phyloP scores from a whole-genome alignment of 2,888 invertebrate species.

The Scaptomyza polygonia region DNA sequence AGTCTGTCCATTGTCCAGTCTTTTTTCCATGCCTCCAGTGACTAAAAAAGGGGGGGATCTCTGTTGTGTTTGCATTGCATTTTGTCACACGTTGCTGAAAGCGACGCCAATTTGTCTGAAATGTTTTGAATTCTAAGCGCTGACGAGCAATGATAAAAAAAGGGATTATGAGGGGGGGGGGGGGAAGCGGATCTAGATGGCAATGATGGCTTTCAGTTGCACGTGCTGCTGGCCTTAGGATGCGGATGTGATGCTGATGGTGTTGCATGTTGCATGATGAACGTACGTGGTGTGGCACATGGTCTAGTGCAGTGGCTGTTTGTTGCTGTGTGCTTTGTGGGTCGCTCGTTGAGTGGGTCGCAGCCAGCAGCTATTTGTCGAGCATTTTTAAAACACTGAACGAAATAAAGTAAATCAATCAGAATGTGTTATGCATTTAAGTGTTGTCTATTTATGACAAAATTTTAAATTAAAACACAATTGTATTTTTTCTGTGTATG shows the following conservation, averaged over 20 bases:
- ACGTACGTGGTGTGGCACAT: constrained; percentile 33
- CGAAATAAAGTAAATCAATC: background rate
- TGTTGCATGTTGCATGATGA: constrained; percentile 15
- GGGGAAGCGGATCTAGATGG: constrained; percentile 43
- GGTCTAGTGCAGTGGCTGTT: constrained; percentile 5
- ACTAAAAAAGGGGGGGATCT: background rate
- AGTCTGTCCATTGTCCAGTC: constrained; percentile 54
- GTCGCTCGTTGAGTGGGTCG: constrained; percentile 43
- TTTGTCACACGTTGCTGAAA: constrained; percentile 77
- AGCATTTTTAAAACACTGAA: constrained; percentile 7
- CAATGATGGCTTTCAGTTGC: constrained; percentile 36
- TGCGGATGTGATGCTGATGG: constrained; percentile 53
- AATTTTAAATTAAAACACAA: background rate
- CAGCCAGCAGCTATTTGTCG: constrained; percentile 36
- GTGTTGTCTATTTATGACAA: background rate
- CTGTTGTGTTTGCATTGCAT: constrained; percentile 73
- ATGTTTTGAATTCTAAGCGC: constrained; percentile 75
- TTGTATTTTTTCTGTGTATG: background rate
- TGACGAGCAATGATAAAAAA: constrained; percentile 32
- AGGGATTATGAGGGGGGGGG: background rate
- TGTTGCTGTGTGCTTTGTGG: constrained; percentile 22
- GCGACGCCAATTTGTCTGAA: constrained; percentile 79
- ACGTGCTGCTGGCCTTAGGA: constrained; percentile 36
- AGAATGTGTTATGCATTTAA: background rate
- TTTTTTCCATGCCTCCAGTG: background rate